Conservation (phyloP, 2,797 vertebrate genomes). For the Acanthis flammea region DNA sequence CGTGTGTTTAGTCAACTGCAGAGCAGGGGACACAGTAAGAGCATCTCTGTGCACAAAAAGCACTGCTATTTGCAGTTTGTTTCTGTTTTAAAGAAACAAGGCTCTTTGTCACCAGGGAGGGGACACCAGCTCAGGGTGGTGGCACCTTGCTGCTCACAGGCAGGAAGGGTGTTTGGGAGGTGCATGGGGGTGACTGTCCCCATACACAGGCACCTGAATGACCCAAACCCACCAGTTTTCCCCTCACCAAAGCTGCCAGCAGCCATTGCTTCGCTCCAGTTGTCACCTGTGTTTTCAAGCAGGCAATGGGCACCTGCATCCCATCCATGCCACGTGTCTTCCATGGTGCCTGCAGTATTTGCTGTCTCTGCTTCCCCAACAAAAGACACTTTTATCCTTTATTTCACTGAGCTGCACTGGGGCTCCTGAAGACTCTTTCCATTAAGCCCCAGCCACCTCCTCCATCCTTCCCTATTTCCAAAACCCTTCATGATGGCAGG, state of each 20-base stretch:
- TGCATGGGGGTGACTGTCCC: fast-evolving
- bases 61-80: not conserved
- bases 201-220: not conserved
- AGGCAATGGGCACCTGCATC: not conserved
- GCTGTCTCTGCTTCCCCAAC: not conserved
- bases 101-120: not conserved
- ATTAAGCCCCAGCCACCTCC: not conserved
- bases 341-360: not conserved
- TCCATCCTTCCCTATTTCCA: not conserved
- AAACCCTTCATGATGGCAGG: not conserved
- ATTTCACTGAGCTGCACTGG: not conserved
- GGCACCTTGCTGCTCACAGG: fast-evolving
- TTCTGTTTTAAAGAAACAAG: not conserved
- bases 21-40: not conserved
- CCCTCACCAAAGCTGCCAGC: not conserved
- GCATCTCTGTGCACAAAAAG: not conserved
- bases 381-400: not conserved
- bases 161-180: not conserved
- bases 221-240: not conserved
- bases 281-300: not conserved
- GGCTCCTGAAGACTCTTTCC: not conserved
- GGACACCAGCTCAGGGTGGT: not conserved
- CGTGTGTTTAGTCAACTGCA: fast-evolving
- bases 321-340: not conserved
- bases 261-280: fast-evolving